Percentiles rank a stretch among this genome's conserved stretches.
Conservation (phyloP, 2,797 vertebrate species). For the Alfaro cultratus region DNA sequence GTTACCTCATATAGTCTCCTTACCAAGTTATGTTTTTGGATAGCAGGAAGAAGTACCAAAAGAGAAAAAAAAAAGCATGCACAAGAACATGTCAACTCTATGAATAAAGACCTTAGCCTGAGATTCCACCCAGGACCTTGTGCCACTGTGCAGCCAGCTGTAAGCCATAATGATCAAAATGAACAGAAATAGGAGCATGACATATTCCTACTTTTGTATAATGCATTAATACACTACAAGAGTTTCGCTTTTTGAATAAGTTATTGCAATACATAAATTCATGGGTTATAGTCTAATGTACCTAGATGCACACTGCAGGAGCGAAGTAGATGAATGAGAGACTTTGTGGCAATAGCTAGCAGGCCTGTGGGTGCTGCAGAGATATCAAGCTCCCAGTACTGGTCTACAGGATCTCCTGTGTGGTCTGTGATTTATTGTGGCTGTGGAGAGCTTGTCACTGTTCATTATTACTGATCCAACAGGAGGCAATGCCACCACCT, state of each 20-base stretch:
- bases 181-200: background rate
- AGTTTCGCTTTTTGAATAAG: background rate
- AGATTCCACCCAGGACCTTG: background rate
- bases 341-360: slow-evolving; percentile 32
- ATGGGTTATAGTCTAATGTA: background rate
- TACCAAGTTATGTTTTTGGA: background rate
- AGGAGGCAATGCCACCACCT: slow-evolving; percentile 72
- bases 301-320: slow-evolving; percentile 5
- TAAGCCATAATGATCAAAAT: background rate
- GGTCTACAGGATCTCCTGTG: slow-evolving; percentile 53
- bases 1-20: background rate
- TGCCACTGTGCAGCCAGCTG: background rate
- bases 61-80: background rate
- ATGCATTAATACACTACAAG: background rate
- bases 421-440: slow-evolving; percentile 74
- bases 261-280: slow-evolving; percentile 1
- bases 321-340: slow-evolving; percentile 53
- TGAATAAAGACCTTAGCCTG: background rate
- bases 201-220: background rate
- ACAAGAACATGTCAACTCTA: background rate
- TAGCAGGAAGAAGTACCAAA: background rate
- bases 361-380: slow-evolving; percentile 41
- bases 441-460: slow-evolving; percentile 75
- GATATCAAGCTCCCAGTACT: slow-evolving; percentile 51
- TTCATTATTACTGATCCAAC: slow-evolving; percentile 80